Percentiles rank a stretch among this genome's conserved stretches.
Conservation (phyloP, 2,113 vertebrate genomes). For the Antigone vipio region DNA sequence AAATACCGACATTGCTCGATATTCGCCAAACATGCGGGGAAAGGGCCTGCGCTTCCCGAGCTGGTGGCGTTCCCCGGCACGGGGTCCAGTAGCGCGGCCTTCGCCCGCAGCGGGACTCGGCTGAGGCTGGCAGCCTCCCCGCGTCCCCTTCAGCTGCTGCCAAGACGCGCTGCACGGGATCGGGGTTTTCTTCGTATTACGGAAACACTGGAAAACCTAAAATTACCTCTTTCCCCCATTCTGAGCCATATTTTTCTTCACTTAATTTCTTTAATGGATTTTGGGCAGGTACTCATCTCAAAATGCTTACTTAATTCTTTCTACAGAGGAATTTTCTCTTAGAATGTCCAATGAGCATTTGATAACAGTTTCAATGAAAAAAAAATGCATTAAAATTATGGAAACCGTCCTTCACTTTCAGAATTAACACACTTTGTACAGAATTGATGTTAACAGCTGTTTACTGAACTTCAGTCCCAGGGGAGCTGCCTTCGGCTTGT, state of each 20-base stretch:
- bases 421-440: background rate
- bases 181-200: too few relatives aligned
- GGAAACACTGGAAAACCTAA: fast-evolving
- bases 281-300: background rate
- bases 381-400: background rate
- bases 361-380: background rate
- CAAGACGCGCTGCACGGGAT: fast-evolving
- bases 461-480: background rate
- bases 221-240: too few relatives aligned
- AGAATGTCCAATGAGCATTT: fast-evolving
- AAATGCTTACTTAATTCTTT: background rate
- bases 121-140: background rate
- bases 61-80: background rate
- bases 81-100: background rate
- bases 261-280: background rate
- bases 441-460: background rate
- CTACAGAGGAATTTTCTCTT: background rate
- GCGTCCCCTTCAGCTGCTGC: fast-evolving
- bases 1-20: fast-evolving
- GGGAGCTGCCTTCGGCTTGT: background rate
- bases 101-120: fast-evolving
- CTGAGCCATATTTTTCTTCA: background rate
- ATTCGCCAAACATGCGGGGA: fast-evolving
- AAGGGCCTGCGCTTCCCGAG: background rate
- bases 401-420: background rate